Base-by-base conservation (phyloP, 2,113 vertebrate genomes). In the Gopherus evgoodei region DNA sequence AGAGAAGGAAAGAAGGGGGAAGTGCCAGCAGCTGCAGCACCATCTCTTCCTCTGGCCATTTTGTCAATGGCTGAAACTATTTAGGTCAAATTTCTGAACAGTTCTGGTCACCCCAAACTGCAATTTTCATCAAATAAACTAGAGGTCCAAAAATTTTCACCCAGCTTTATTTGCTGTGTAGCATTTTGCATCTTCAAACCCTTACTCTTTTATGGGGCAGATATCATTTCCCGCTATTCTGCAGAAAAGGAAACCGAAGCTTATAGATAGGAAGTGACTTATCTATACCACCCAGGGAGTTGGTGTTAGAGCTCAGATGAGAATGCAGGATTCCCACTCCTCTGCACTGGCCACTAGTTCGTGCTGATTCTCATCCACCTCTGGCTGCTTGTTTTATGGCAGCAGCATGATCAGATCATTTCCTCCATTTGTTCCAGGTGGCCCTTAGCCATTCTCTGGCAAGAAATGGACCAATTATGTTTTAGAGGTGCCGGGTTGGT, bases 361-460 rank as follows among this genome's bases (percentile, higher is more conserved):
- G 79, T 62, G 14, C 44, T 87, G 83, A 65, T 54, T 94, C 62
- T 83, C 81, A 91, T 92, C 93, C 90, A 90, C 62, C 90, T 95
- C 96, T 96, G 84, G 83, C 85, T 93, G 95, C 86, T 96, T 97
- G 95, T 94, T 96, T 96, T 97, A 97, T 92, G 91, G 88, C 92
- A 92, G 53, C 75, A 92, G 87, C 92, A 75, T 4, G 22, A 42
- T 42, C n/a, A 25, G 5, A 47, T 92, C 42, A 19, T 72, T 94
- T 93, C 59, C 92, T 75, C 87, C 86, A 72, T 93, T 95, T 93
- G 86, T 94, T 95, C 69, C 86, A 89, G 86, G 16, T 84, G 93
- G 84, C n/a, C 79, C 88, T 83, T 57, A 91, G 89, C 79, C 6
- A 85, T 89, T 53, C 90, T 89, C 96, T 59, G 90, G 93, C 76